Percentiles rank a stretch among this genome's conserved stretches.
Conservation (phyloP, 2,113 vertebrate genomes). For the Ia io region DNA sequence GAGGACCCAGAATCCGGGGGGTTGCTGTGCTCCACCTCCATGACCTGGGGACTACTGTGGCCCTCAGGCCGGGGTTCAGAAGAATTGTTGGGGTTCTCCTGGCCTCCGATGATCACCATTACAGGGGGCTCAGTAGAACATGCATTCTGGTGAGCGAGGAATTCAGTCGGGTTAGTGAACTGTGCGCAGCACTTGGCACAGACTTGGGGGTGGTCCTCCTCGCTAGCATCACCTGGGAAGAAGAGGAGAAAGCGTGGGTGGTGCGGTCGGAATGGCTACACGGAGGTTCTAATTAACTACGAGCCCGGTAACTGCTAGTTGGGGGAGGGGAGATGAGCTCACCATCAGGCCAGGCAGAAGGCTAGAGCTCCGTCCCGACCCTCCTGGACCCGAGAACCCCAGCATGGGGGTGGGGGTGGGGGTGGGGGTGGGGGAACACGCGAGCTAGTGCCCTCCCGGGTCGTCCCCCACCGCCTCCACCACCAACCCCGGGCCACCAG, state of each 20-base stretch:
- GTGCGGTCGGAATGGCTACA: neutral
- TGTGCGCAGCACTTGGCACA: constrained; percentile 79
- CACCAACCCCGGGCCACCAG: neutral
- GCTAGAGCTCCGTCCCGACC: neutral
- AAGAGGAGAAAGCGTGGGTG: constrained; percentile 57
- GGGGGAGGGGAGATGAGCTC: constrained; percentile 59
- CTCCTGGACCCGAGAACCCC: neutral
- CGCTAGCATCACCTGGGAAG: constrained; percentile 77
- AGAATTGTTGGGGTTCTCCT: constrained; percentile 70
- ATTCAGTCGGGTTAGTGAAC: constrained; percentile 77
- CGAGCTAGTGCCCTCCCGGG: neutral
- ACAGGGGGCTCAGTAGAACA: constrained; percentile 76
- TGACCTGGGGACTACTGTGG: constrained; percentile 65
- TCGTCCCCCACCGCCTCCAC: neutral
- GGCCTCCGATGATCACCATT: constrained; percentile 75
- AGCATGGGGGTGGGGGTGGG: neutral
- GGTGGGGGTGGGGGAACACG: no score
- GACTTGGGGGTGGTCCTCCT: constrained; percentile 77
- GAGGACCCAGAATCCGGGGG: constrained; percentile 58
- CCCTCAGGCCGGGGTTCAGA: constrained; percentile 72
- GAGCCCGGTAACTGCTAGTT: neutral
- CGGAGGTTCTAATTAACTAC: constrained; percentile 9
- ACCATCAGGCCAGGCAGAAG: neutral
- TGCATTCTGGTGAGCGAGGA: constrained; percentile 75
- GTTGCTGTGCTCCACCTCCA: constrained; percentile 73